Percentiles rank a stretch among this genome's conserved stretches.
Conservation (phyloP, 2,888 invertebrate genomes). For the Eupeodes latifasciatus region DNA sequence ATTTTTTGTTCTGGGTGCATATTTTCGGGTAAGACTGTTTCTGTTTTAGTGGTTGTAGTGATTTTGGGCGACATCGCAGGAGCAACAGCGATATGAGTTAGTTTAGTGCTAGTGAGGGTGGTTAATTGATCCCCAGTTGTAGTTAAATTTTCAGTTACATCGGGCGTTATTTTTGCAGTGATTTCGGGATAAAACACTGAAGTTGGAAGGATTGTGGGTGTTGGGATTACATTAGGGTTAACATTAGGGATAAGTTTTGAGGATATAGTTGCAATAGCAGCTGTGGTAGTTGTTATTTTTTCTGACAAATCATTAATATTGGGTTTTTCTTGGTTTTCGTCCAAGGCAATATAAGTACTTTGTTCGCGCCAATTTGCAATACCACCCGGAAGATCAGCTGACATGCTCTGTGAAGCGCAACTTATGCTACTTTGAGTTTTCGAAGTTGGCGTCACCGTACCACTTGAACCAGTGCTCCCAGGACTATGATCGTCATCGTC, state of each 20-base stretch:
- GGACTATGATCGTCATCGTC: conserved; percentile 87
- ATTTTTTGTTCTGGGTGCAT: conserved; percentile 61
- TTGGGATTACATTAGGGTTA: conserved; percentile 74
- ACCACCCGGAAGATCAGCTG: conserved; percentile 91
- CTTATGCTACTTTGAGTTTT: conserved; percentile 78
- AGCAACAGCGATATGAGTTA: conserved; percentile 79
- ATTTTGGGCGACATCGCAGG: conserved; percentile 78
- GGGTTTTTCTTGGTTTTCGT: conserved; percentile 78
- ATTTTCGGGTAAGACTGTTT: conserved; percentile 60
- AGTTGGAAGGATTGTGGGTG: conserved; percentile 71
- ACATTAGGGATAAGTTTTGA: conserved; percentile 5
- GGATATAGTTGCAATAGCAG: conserved; percentile 65
- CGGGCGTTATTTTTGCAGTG: conserved; percentile 59
- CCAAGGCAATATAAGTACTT: conserved; percentile 89
- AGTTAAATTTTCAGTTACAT: conserved; percentile 49
- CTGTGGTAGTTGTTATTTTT: conserved; percentile 51
- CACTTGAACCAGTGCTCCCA: conserved; percentile 87
- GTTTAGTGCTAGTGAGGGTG: conserved; percentile 82
- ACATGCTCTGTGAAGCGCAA: conserved; percentile 87
- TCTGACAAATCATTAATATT: conserved; percentile 40
- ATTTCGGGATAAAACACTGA: conserved; percentile 30
- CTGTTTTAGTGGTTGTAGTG: conserved; percentile 76
- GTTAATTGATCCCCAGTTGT: conserved; percentile 81
- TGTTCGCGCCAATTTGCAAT: conserved; percentile 93
- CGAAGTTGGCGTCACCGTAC: conserved; percentile 80